A percentile compares a stretch with the other conserved stretches of the same genome.
phyloP scores from a whole-genome alignment of 2,888 invertebrate genomes.

The Drosophila mimica region DNA sequence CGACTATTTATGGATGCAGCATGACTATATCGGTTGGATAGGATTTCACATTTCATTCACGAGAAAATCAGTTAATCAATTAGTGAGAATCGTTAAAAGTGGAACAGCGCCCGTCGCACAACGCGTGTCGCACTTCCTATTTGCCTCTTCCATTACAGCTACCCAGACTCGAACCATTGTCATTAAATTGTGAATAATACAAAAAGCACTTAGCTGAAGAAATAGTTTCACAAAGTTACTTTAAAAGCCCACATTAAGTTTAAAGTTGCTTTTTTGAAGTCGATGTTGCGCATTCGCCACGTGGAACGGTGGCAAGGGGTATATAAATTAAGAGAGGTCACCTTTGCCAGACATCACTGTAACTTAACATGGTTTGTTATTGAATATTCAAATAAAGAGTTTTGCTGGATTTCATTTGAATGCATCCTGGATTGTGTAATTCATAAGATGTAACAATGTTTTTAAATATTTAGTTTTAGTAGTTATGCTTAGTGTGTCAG shows the following conservation, averaged over 20 bases:
- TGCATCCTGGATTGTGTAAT: neutral
- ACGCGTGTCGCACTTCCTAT: slow-evolving; percentile 55
- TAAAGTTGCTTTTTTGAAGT: slow-evolving; percentile 21
- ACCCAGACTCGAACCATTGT: slow-evolving; percentile 15
- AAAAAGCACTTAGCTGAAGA: slow-evolving; percentile 1
- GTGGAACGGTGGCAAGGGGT: slow-evolving; percentile 8
- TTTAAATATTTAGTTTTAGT: neutral
- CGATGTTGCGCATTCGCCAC: slow-evolving; percentile 50
- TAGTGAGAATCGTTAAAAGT: slow-evolving; percentile 68
- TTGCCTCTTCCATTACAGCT: slow-evolving; percentile 24
- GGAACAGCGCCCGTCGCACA: slow-evolving; percentile 50
- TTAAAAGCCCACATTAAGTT: slow-evolving; percentile 47
- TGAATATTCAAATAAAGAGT: neutral
- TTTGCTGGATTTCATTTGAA: neutral
- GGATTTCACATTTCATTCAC: slow-evolving; percentile 78
- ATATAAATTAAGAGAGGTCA: slow-evolving; percentile 16
- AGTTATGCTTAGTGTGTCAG: slow-evolving; percentile 52
- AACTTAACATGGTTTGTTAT: slow-evolving; percentile 3
- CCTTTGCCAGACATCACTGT: slow-evolving; percentile 10
- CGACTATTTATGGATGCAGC: slow-evolving; percentile 68
- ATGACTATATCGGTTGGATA: slow-evolving; percentile 52
- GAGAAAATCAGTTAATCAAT: slow-evolving; percentile 72
- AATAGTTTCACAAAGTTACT: slow-evolving; percentile 31
- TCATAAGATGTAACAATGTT: neutral
- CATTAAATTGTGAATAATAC: slow-evolving; percentile 22